Evolutionary conservation across 2,888 invertebrate species (phyloP).

Genomic region (Tetanocera ferruginea): DNA sequence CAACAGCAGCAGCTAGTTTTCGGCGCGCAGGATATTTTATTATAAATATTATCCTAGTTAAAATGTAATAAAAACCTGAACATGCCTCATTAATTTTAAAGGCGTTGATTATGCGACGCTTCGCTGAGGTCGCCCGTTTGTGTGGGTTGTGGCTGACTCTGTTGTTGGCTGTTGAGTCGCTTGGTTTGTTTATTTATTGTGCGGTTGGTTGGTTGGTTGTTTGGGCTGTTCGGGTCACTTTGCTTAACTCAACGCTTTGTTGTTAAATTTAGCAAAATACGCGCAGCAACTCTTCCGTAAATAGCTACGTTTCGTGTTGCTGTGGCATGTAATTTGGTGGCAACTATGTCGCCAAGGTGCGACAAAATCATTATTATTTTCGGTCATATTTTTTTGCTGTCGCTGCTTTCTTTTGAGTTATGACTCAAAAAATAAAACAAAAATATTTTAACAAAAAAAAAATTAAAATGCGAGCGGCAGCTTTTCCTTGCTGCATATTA

Average conservation of each 20-base stretch:
- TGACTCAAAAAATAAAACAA: not conserved
- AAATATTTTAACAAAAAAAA: too few relatives aligned
- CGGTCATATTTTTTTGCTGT: not conserved
- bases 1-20: not conserved
- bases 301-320: constrained; percentile 32
- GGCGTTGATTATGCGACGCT: constrained; percentile 53
- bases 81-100: constrained; percentile 69
- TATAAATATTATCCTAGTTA: constrained; percentile 66
- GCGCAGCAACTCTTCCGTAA: constrained; percentile 2
- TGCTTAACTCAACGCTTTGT: not conserved
- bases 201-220: not conserved
- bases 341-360: constrained; percentile 65
- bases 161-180: not conserved
- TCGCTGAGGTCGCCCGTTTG: not conserved
- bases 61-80: constrained; percentile 70
- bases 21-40: constrained; percentile 10
- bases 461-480: not conserved
- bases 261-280: constrained; percentile 28
- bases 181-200: not conserved
- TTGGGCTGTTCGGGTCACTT: not conserved
- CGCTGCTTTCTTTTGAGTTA: not conserved
- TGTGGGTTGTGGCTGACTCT: not conserved
- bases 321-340: constrained; percentile 55
- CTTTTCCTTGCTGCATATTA: not conserved
- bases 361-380: constrained; percentile 54